These are phyloP conservation scores for Sylvietta virens DNA, from an alignment of 2,113 vertebrate genomes.

Conservation along the genomic window DNA sequence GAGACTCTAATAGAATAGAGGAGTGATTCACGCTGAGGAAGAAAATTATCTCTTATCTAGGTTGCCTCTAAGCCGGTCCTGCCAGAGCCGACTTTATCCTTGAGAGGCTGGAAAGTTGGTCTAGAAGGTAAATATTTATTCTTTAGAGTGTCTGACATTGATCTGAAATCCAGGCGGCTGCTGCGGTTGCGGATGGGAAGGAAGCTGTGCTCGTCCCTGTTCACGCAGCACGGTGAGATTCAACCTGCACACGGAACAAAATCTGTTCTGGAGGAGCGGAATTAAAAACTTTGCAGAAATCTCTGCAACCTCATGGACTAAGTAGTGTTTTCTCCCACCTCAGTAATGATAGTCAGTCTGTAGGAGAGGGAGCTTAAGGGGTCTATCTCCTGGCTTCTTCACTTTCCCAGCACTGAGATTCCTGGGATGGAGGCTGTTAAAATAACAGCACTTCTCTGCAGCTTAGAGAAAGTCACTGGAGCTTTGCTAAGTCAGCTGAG, in stretches of 20 bases:
- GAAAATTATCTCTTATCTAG: conserved; percentile 37
- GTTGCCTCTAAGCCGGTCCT: conserved; percentile 14
- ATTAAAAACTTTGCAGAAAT: background rate
- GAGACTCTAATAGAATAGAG: background rate
- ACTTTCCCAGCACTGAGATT: background rate
- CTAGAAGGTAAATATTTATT: conserved; percentile 48
- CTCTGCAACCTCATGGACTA: background rate
- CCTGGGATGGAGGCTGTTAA: background rate
- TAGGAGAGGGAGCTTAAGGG: background rate
- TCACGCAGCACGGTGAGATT: background rate
- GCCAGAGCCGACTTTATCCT: conserved; percentile 26
- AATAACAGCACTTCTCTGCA: background rate
- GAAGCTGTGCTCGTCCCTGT: background rate
- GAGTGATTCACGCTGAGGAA: conserved; percentile 7
- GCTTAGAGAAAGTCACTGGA: background rate
- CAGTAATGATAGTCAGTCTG: background rate
- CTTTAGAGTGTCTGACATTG: conserved; percentile 2
- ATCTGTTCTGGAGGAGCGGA: background rate
- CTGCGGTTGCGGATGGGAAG: background rate
- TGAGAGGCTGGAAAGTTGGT: conserved; percentile 32
- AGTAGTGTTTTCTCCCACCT: background rate
- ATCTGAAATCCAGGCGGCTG: background rate
- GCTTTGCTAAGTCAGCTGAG: background rate
- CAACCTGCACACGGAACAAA: background rate
- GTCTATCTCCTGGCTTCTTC: background rate